Evolutionary conservation across 2,113 vertebrate species (phyloP), one percentile per base, ranked within the genome.

Genomic region (Hippopotamus amphibius): DNA sequence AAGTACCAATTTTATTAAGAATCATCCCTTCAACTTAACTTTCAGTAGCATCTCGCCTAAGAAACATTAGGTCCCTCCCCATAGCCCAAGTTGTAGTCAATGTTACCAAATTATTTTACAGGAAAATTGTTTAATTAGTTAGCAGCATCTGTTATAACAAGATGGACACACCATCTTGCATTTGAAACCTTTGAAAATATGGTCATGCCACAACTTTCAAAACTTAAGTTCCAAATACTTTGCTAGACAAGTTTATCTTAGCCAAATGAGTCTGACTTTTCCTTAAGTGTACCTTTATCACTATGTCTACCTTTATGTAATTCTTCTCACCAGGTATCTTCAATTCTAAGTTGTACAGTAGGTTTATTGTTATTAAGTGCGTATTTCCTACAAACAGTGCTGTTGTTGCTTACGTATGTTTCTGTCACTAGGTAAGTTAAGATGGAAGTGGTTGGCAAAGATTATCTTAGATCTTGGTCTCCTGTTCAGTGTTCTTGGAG

Each of bases 101-200:
- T 57, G 55, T 50, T 87, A 74, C 59, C 33, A 61, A 59, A 61
- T 26, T 9, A 48, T 61, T 89, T 93, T n/a, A 91, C 1, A 88
- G 71, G 33, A 66, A 89, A 92, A 50, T 3, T n/a, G 0, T 59
- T 85, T 77, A 83, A 19, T 59, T 55, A 50, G 15, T 72, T 87
- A 61, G 43, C 9, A 89, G 30, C 30, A n/a, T 57, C 24, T 88
- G 3, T 84, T 90, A 28, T 41, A 92, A 57, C 46, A 37, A 37
- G 37, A 37, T 37, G 37, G 37, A 37, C 37, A 37, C 37, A 85
- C 28, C 15, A 69, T 68, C 5, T 50, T 82, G 2, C 13, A 89
- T 89, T 90, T n/a, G 83, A 90, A 22, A 57, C 19, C 7, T 65
- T 66, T 79, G 30, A 80, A 81, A 68, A 26, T 92, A 33, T 96